These are phyloP conservation scores for Lates japonicus DNA, from an alignment of 2,797 vertebrate genomes.

Conservation along the genomic window DNA sequence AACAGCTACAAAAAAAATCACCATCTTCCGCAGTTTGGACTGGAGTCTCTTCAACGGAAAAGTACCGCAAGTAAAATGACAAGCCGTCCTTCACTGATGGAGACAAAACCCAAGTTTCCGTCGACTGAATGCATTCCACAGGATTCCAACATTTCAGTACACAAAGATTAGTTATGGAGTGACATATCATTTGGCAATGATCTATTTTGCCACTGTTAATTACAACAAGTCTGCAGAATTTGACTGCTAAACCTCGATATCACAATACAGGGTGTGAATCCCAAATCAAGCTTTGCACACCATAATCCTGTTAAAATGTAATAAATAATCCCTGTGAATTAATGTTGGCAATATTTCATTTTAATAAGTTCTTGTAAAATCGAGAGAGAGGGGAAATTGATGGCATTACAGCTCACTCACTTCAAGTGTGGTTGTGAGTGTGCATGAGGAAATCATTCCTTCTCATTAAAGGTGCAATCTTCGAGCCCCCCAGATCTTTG, in stretches of 20 bases:
- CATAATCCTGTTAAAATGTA: constrained; percentile 87
- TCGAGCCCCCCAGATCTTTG: constrained; percentile 85
- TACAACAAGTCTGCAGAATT: constrained; percentile 82
- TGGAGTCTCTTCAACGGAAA: constrained; percentile 24
- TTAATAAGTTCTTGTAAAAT: constrained; percentile 83
- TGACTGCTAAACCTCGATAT: constrained; percentile 82
- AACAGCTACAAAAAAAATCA: constrained; percentile 8
- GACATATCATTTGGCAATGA: constrained; percentile 78
- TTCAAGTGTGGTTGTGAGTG: constrained; percentile 80
- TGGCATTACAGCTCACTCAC: constrained; percentile 83
- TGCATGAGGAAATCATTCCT: constrained; percentile 83
- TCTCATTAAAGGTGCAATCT: constrained; percentile 89
- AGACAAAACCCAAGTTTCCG: constrained; percentile 55
- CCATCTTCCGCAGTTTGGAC: constrained; percentile 15
- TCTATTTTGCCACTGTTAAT: constrained; percentile 82
- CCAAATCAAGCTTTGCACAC: constrained; percentile 83
- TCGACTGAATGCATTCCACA: constrained; percentile 39
- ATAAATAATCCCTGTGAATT: constrained; percentile 87
- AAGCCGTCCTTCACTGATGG: constrained; percentile 29
- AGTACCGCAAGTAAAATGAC: constrained; percentile 19
- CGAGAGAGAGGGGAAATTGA: constrained; percentile 59
- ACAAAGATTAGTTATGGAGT: constrained; percentile 73
- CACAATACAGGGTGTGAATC: constrained; percentile 83
- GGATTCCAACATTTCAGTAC: constrained; percentile 60
- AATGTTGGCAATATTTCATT: constrained; percentile 85